Evolutionary conservation across 1,140 invertebrate species (phyloP).

Genomic region (Neodiprion lecontei): DNA sequence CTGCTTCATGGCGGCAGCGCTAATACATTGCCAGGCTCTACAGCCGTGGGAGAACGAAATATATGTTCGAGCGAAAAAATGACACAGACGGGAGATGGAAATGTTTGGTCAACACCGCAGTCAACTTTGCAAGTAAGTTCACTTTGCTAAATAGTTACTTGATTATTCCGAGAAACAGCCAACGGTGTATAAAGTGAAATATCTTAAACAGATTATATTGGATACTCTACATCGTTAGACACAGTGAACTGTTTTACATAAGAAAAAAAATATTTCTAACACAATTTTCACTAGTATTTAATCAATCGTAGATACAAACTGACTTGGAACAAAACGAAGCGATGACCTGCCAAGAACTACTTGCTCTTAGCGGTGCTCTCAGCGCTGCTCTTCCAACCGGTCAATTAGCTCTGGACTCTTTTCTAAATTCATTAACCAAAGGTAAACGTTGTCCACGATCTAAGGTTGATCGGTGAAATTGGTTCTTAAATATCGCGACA

Average conservation of each 20-base stretch:
- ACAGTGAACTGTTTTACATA: no score
- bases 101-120: constrained; percentile 66
- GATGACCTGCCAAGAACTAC: constrained; percentile 90
- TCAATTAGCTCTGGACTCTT: constrained; percentile 81
- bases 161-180: no score
- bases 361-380: constrained; percentile 88
- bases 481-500: not conserved
- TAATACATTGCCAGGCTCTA: constrained; percentile 49
- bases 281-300: not conserved
- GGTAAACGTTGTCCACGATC: constrained; percentile 60
- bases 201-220: no score
- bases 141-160: not conserved
- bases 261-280: no score
- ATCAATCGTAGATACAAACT: constrained; percentile 53
- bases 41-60: constrained; percentile 65
- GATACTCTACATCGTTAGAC: no score
- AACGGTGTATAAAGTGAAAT: no score
- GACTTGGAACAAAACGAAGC: constrained; percentile 66
- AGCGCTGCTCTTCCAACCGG: constrained; percentile 90
- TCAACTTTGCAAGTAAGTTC: constrained; percentile 48
- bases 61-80: constrained; percentile 87
- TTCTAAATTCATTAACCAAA: constrained; percentile 81
- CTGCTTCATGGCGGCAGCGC: constrained; percentile 71
- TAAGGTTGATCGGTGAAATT: constrained; percentile 32
- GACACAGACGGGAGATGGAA: constrained; percentile 81